Evolutionary conservation across 2,113 vertebrate species (phyloP).

Genomic region (Corythoichthys intestinalis): DNA sequence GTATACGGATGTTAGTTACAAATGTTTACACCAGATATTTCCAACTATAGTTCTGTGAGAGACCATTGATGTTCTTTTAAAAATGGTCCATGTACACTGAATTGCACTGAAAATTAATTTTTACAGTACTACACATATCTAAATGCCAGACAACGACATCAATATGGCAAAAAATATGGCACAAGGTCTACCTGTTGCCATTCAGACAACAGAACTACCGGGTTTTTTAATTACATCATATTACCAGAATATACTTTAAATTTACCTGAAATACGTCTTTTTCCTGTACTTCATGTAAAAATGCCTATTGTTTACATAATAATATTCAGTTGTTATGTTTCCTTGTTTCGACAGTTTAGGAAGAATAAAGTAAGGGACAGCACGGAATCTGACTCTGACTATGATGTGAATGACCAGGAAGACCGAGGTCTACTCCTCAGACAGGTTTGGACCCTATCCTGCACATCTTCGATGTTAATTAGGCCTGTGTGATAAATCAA

Average conservation of each 20-base stretch:
- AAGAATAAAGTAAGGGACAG: constrained; percentile 66
- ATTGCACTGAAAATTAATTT: too few species aligned
- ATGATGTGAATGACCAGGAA: constrained; percentile 55
- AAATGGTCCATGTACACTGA: background rate
- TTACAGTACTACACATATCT: too few species aligned
- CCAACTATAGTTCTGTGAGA: background rate
- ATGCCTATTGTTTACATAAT: background rate
- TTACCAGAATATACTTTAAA: background rate
- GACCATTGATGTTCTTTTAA: background rate
- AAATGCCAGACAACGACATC: too few species aligned
- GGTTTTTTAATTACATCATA: too few species aligned
- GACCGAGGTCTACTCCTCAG: constrained; percentile 62
- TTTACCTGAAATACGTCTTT: background rate
- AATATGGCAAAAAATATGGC: background rate
- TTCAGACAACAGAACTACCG: background rate
- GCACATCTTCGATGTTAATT: background rate
- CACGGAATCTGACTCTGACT: constrained; percentile 61
- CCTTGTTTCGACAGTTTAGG: constrained; percentile 61
- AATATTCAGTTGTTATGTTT: background rate
- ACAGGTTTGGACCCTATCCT: constrained; percentile 51
- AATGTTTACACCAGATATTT: too few species aligned
- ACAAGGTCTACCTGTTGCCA: background rate
- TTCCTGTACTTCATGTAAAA: background rate
- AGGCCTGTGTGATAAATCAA: too few species aligned
- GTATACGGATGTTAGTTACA: constrained; percentile 38